phyloP scores from a whole-genome alignment of 2,888 invertebrate species.

The Invenusta paracnida region DNA sequence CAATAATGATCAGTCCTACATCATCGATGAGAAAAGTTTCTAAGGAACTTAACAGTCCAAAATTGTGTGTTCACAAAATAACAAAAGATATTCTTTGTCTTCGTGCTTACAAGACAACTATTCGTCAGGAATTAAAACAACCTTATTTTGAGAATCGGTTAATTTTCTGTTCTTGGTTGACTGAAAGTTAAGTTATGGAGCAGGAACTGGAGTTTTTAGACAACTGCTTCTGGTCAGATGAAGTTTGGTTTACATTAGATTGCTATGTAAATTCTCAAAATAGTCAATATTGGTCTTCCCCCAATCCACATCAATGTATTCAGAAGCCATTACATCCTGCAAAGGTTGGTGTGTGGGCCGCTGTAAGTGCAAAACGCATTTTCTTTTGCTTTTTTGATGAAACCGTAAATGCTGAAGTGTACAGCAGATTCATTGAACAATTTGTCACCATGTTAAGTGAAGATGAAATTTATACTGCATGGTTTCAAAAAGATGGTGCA shows the following conservation, averaged over 20 bases:
- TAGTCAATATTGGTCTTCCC: neutral
- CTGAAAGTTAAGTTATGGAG: neutral
- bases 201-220: neutral
- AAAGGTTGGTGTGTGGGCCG: neutral
- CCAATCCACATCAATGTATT: neutral
- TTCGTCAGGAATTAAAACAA: neutral
- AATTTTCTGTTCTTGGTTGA: neutral
- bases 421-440: constrained; percentile 22
- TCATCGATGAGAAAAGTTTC: neutral
- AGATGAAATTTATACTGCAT: constrained; percentile 17
- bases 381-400: constrained; percentile 29
- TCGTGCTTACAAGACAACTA: neutral
- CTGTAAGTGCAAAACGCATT: constrained; percentile 7
- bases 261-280: neutral
- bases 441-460: constrained; percentile 23
- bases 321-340: neutral
- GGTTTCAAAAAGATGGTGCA: constrained; percentile 21
- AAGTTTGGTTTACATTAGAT: neutral
- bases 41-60: neutral
- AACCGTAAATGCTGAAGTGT: constrained; percentile 17
- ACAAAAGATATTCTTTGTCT: neutral
- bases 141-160: neutral
- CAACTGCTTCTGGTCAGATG: neutral
- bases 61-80: neutral
- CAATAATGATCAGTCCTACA: neutral